phyloP scores from a whole-genome alignment of 1,140 invertebrate genomes.

The Chrysoperla carnea region DNA sequence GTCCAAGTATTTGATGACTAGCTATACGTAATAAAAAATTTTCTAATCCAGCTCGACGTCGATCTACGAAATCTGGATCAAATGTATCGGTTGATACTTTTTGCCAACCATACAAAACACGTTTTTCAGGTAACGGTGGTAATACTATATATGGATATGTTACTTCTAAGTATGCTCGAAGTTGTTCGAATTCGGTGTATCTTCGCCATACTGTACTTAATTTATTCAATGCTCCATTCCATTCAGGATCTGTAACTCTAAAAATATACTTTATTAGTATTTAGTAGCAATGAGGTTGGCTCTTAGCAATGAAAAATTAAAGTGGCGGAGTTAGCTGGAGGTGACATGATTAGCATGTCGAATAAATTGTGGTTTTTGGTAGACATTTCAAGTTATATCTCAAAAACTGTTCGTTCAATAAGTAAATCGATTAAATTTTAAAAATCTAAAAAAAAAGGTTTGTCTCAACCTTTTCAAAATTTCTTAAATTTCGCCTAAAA shows the following conservation, averaged over 20 bases:
- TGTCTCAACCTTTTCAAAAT: too few species aligned
- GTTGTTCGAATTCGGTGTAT: slow-evolving; percentile 70
- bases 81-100: slow-evolving; percentile 61
- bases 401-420: too few species aligned
- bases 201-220: slow-evolving; percentile 58
- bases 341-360: too few species aligned
- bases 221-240: slow-evolving; percentile 37
- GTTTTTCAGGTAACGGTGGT: slow-evolving; percentile 67
- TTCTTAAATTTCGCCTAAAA: too few species aligned
- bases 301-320: too few species aligned
- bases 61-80: slow-evolving; percentile 73
- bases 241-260: slow-evolving; percentile 54
- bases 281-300: too few species aligned
- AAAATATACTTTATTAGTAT: too few species aligned
- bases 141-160: slow-evolving; percentile 62
- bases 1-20: slow-evolving; percentile 52
- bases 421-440: too few species aligned
- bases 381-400: too few species aligned
- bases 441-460: too few species aligned
- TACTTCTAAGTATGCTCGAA: slow-evolving; percentile 55
- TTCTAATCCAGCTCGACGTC: slow-evolving; percentile 60
- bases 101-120: slow-evolving; percentile 63
- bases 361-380: too few species aligned
- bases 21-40: slow-evolving; percentile 62
- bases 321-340: too few species aligned